Percentiles rank a stretch among this genome's conserved stretches.
These are phyloP conservation scores for Malacoctenus gilli DNA, from an alignment of 2,797 vertebrate species.

Conservation along the genomic window DNA sequence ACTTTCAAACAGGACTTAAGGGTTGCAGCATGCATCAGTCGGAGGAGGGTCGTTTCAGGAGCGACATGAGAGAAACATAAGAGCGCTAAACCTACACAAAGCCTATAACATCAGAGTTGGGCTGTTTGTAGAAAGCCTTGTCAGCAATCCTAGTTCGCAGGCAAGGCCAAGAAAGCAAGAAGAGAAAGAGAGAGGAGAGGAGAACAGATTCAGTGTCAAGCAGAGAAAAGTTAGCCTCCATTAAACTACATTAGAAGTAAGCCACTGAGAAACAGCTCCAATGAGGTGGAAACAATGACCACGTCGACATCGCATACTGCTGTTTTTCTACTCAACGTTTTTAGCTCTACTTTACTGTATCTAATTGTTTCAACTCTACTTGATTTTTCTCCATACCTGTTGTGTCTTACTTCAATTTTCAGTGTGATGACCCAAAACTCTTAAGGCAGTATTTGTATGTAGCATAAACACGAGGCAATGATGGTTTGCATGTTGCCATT, in stretches of 20 bases:
- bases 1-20: slow-evolving; percentile 21
- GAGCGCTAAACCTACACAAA: slow-evolving; percentile 92
- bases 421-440: too few relatives aligned
- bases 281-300: slow-evolving; percentile 12
- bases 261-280: slow-evolving; percentile 56
- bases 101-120: slow-evolving; percentile 97
- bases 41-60: slow-evolving; percentile 1
- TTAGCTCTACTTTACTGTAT: too few relatives aligned
- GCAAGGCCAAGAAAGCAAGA: slow-evolving; percentile 70
- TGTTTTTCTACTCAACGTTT: too few relatives aligned
- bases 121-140: slow-evolving; percentile 99
- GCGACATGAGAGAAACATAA: slow-evolving; percentile 47
- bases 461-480: too few relatives aligned
- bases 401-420: too few relatives aligned
- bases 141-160: slow-evolving; percentile 93
- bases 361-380: too few relatives aligned
- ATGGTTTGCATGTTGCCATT: too few relatives aligned
- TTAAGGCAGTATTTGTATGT: too few relatives aligned
- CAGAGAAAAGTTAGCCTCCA: slow-evolving; percentile 58
- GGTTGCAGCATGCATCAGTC: slow-evolving; percentile 58
- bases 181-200: slow-evolving; percentile 64
- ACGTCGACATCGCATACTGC: too few relatives aligned
- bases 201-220: slow-evolving; percentile 77
- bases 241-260: slow-evolving; percentile 18
- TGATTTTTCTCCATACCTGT: too few relatives aligned